phyloP scores from a whole-genome alignment of 2,888 invertebrate genomes.

The Amphimallon solstitiale region DNA sequence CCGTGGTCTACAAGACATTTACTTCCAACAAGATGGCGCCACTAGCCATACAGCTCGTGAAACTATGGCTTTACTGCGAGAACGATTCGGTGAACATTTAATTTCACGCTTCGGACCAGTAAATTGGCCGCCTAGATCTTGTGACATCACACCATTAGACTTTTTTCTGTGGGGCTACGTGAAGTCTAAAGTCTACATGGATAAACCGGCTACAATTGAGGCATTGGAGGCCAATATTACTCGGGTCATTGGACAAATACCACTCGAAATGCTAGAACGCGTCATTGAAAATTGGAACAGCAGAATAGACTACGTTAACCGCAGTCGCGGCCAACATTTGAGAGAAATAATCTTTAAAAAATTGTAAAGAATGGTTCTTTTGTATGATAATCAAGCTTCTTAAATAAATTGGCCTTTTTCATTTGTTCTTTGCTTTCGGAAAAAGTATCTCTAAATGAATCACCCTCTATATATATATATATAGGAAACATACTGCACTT shows the following conservation, averaged over 20 bases:
- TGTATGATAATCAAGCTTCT: neutral
- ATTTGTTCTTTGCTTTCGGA: neutral
- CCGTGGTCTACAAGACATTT: neutral
- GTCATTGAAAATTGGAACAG: neutral
- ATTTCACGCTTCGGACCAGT: neutral
- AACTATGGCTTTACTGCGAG: neutral
- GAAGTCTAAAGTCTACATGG: neutral
- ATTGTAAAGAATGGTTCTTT: neutral
- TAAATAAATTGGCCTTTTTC: neutral
- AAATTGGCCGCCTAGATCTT: constrained; percentile 9
- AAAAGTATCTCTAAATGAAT: neutral
- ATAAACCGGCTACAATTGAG: constrained; percentile 7
- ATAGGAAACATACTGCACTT: too few relatives aligned
- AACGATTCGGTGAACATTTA: constrained; percentile 1
- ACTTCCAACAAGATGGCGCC: constrained; percentile 18
- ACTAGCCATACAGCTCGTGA: constrained; percentile 1
- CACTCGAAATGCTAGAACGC: constrained; percentile 1
- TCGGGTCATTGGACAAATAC: neutral
- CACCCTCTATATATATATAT: neutral
- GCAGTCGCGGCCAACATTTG: constrained; percentile 17
- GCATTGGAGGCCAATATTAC: neutral
- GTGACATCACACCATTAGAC: neutral
- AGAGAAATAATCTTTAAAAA: constrained; percentile 23
- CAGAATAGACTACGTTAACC: neutral
- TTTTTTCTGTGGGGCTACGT: too few relatives aligned